phyloP scores from a whole-genome alignment of 2,888 invertebrate species.

The Cataglyphis cursor region DNA sequence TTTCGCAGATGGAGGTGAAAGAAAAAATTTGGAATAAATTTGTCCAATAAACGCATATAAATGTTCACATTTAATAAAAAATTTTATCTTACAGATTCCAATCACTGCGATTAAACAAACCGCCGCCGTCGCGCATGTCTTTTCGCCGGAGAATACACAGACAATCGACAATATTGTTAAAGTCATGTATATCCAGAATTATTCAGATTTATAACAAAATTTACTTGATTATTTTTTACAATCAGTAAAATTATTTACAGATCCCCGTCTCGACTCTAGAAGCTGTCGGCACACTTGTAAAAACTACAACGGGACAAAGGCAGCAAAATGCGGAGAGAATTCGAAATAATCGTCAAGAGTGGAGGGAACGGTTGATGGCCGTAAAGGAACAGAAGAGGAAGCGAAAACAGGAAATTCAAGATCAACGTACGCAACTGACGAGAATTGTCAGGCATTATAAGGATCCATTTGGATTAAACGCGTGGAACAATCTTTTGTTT shows the following conservation, averaged over 20 bases:
- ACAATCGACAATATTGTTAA: slow-evolving; percentile 80
- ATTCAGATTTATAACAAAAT: not conserved
- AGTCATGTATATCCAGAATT: slow-evolving; percentile 65
- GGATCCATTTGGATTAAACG: slow-evolving; percentile 77
- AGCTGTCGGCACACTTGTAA: slow-evolving; percentile 80
- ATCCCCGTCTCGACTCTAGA: slow-evolving; percentile 83
- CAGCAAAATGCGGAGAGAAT: slow-evolving; percentile 63
- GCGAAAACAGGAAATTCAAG: slow-evolving; percentile 57
- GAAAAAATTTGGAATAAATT: not conserved
- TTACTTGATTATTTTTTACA: slow-evolving; percentile 7
- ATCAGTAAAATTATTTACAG: slow-evolving; percentile 64
- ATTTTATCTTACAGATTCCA: slow-evolving; percentile 78
- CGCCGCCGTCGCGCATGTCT: slow-evolving; percentile 78
- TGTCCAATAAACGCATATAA: not conserved
- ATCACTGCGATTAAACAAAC: slow-evolving; percentile 82
- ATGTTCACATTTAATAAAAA: not conserved
- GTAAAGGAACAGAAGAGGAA: slow-evolving; percentile 46
- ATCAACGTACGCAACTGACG: slow-evolving; percentile 67
- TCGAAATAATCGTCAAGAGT: slow-evolving; percentile 65
- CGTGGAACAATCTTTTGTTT: slow-evolving; percentile 70
- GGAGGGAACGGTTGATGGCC: slow-evolving; percentile 65
- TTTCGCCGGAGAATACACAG: slow-evolving; percentile 78
- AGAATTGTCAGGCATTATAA: slow-evolving; percentile 62
- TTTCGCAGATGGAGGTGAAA: not conserved
- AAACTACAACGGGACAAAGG: slow-evolving; percentile 73